Evolutionary conservation across 2,888 invertebrate genomes (phyloP).

Genomic region (Metacarcinus magister): DNA sequence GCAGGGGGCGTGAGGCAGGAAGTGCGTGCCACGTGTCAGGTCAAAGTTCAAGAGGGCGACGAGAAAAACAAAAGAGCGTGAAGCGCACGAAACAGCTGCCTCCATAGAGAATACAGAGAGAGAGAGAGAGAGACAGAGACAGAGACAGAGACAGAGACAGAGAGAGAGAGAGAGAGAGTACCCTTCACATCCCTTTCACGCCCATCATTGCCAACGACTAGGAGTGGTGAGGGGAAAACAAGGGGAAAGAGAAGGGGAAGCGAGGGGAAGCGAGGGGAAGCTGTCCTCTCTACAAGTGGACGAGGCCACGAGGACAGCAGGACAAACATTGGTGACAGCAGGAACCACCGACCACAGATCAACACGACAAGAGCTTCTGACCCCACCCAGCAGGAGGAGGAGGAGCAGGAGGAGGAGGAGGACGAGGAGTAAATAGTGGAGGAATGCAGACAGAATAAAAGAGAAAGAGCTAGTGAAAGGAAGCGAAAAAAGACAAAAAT

Average conservation of each 20-base stretch:
- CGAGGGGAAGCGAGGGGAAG: background rate
- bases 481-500: background rate
- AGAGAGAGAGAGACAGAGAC: background rate
- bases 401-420: constrained; percentile 22
- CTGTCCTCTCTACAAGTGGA: background rate
- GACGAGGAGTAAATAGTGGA: background rate
- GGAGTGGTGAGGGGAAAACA: background rate
- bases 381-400: background rate
- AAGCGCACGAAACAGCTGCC: background rate
- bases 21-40: constrained; percentile 44
- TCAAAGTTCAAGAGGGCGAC: background rate
- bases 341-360: background rate
- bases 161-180: constrained; percentile 12
- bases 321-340: constrained; percentile 29
- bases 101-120: background rate
- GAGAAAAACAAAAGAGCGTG: background rate
- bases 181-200: background rate
- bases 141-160: background rate
- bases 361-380: constrained; percentile 6
- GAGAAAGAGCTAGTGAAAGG: background rate
- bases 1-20: background rate
- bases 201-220: background rate
- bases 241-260: background rate
- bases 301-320: background rate
- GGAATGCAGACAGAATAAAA: background rate